Evolutionary conservation across 1,140 invertebrate species (phyloP).

Genomic region (Diorhabda elongata): DNA sequence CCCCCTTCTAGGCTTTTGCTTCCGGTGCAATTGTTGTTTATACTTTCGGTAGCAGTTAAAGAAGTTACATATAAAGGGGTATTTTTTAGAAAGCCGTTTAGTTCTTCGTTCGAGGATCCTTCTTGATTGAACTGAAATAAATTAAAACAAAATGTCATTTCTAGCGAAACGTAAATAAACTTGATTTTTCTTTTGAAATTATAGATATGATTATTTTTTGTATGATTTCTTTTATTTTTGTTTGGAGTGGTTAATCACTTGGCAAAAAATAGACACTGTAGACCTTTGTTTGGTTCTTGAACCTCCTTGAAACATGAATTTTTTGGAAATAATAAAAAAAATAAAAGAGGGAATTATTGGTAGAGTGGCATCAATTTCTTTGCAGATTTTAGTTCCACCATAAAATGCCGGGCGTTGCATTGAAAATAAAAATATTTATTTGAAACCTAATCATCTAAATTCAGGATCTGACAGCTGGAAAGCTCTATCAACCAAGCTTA

Average conservation of each 20-base stretch:
- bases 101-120: slow-evolving; percentile 57
- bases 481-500: too few species aligned
- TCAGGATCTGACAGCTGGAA: too few species aligned
- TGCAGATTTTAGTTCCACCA: too few species aligned
- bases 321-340: too few species aligned
- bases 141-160: neutral
- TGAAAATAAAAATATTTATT: too few species aligned
- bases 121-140: slow-evolving; percentile 62
- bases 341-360: too few species aligned
- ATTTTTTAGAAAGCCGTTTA: slow-evolving; percentile 69
- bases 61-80: slow-evolving; percentile 77
- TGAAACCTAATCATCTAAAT: too few species aligned
- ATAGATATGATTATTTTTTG: neutral
- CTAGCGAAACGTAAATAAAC: neutral
- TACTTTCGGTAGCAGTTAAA: slow-evolving; percentile 59
- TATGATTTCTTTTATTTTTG: neutral
- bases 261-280: neutral
- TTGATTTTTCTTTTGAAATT: neutral
- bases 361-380: too few species aligned
- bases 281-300: too few species aligned
- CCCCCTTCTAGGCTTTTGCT: slow-evolving; percentile 31
- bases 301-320: too few species aligned
- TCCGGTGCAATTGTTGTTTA: slow-evolving; percentile 48
- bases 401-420: too few species aligned
- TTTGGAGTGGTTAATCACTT: neutral